Evolutionary conservation across 1,140 invertebrate genomes (phyloP).

Genomic region (Pseudomyrmex flavicornis): DNA sequence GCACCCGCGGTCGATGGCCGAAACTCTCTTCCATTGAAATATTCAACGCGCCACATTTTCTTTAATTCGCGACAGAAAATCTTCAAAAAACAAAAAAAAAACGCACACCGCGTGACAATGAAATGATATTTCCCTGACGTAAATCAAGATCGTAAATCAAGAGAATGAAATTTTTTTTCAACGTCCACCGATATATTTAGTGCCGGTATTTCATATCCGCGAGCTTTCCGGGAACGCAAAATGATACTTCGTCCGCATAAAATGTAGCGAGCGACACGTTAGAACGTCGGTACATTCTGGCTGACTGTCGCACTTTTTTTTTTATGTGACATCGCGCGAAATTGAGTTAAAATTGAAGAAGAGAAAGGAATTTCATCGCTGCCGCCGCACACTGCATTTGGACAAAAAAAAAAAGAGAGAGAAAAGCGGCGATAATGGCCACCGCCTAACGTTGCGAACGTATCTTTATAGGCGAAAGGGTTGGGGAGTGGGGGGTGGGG

Average conservation of each 20-base stretch:
- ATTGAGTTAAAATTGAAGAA: not conserved
- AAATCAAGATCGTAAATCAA: not conserved
- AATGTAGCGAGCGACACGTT: not conserved
- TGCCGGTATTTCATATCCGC: not conserved
- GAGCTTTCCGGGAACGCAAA: not conserved
- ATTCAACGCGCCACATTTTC: not conserved
- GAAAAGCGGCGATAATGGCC: not conserved
- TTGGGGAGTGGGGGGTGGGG: not conserved
- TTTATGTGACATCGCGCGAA: not conserved
- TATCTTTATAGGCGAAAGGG: not conserved
- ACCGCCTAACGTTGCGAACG: constrained; percentile 2
- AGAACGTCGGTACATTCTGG: not conserved
- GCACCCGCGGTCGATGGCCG: not conserved
- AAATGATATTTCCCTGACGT: constrained; percentile 5
- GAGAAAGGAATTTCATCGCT: not conserved
- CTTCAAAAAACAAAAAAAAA: not conserved
- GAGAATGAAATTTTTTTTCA: not conserved
- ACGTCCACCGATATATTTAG: not conserved
- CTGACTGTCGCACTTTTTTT: not conserved
- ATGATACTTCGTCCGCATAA: not conserved
- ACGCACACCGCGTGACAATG: too few relatives aligned
- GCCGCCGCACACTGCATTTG: constrained; percentile 8
- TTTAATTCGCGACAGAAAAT: not conserved
- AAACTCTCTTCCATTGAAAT: constrained; percentile 6
- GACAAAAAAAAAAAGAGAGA: not conserved